Evolutionary conservation across 2,113 vertebrate genomes (phyloP).

Genomic region (Fulica atra): DNA sequence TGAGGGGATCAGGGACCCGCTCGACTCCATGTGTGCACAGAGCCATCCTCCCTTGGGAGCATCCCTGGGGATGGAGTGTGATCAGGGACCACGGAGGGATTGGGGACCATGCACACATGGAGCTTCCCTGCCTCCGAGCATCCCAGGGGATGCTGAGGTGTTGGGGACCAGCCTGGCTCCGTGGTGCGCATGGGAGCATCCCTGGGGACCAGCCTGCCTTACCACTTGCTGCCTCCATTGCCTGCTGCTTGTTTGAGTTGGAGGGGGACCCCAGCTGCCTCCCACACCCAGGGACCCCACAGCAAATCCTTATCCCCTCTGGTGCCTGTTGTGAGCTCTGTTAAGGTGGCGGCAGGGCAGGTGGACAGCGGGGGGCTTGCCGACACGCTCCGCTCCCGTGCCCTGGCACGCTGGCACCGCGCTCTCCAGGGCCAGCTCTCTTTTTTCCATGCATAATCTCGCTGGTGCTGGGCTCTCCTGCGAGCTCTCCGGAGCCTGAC

Average conservation of each 20-base stretch:
- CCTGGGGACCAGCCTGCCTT: not conserved
- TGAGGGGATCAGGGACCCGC: rapidly evolving
- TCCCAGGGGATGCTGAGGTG: too few species aligned
- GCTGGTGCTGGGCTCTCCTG: not conserved
- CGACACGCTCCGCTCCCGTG: rapidly evolving
- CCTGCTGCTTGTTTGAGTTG: rapidly evolving
- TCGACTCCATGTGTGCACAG: rapidly evolving
- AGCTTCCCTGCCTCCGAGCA: too few species aligned
- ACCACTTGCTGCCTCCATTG: not conserved
- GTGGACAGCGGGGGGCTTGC: not conserved
- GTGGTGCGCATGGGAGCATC: rapidly evolving
- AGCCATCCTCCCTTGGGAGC: not conserved
- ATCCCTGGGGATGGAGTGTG: not conserved
- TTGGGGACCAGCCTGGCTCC: not conserved
- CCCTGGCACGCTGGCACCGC: not conserved
- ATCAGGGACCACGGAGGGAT: not conserved
- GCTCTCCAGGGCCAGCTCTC: not conserved
- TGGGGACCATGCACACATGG: too few species aligned
- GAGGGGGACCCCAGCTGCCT: not conserved
- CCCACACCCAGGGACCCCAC: rapidly evolving
- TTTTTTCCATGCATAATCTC: not conserved
- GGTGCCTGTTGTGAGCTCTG: rapidly evolving
- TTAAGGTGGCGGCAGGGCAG: not conserved
- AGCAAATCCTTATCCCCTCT: rapidly evolving
- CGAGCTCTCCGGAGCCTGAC: not conserved